Percentiles rank a stretch among this genome's conserved stretches.
phyloP scores from a whole-genome alignment of 2,888 invertebrate species.

The Epinotia demarniana region DNA sequence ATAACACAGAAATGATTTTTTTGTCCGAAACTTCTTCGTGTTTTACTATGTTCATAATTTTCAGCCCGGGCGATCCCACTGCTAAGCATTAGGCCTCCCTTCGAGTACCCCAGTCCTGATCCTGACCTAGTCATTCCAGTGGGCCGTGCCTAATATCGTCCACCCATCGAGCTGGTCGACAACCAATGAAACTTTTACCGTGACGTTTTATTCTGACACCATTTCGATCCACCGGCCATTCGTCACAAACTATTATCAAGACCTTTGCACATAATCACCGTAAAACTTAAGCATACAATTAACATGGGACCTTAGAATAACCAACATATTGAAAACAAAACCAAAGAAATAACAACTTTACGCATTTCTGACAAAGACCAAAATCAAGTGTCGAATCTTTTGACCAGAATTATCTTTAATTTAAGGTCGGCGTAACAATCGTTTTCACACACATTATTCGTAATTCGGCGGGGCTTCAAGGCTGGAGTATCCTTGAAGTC shows the following conservation, averaged over 20 bases:
- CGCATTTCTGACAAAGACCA: not conserved
- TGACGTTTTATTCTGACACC: no score
- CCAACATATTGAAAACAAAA: not conserved
- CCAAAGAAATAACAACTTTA: not conserved
- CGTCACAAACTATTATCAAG: conserved; percentile 1
- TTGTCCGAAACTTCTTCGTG: no score
- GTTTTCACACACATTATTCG: conserved; percentile 39
- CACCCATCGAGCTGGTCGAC: no score
- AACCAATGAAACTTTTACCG: no score
- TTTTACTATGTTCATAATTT: no score
- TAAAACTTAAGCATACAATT: conserved; percentile 18
- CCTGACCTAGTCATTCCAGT: no score
- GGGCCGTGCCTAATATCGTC: no score
- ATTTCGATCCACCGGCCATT: not conserved
- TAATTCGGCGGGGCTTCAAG: conserved; percentile 26
- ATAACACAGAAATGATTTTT: no score
- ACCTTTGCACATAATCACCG: not conserved
- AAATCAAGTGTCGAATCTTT: conserved; percentile 7
- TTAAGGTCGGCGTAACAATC: conserved; percentile 24
- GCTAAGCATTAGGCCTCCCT: no score
- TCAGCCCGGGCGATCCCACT: no score
- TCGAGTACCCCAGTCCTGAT: no score
- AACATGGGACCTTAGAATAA: not conserved
- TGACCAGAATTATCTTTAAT: conserved; percentile 22
- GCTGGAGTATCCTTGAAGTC: conserved; percentile 32